Evolutionary conservation across 1,140 invertebrate species (phyloP).

Genomic region (Whitmania pigra): DNA sequence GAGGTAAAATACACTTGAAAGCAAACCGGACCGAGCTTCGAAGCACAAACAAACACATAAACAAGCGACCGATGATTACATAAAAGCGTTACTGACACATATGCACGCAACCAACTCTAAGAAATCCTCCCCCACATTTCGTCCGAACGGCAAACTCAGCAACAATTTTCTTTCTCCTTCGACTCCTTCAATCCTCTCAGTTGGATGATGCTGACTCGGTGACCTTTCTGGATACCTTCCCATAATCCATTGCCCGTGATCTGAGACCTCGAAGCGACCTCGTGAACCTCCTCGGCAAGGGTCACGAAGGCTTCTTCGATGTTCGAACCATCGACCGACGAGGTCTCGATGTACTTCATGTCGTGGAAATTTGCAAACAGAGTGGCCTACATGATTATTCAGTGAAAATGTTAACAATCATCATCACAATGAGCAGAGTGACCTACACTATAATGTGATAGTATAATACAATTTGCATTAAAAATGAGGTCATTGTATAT

Average conservation of each 20-base stretch:
- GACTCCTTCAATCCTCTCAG: background rate
- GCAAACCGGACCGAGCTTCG: no score
- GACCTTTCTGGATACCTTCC: slow-evolving; percentile 3
- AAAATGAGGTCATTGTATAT: no score
- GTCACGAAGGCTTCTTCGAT: background rate
- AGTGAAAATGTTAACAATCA: no score
- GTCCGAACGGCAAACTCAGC: background rate
- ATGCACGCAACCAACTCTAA: no score
- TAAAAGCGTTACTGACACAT: no score
- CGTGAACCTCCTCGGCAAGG: background rate
- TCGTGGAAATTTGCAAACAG: slow-evolving; percentile 11
- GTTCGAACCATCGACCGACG: slow-evolving; percentile 4
- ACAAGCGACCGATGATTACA: no score
- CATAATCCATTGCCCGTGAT: background rate
- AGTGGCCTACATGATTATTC: background rate
- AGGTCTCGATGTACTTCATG: slow-evolving; percentile 1
- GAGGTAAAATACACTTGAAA: no score
- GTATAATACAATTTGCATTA: no score
- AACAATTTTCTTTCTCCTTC: background rate
- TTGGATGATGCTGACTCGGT: background rate
- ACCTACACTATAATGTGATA: no score
- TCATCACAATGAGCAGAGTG: no score
- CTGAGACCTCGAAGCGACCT: background rate
- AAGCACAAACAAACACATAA: no score
- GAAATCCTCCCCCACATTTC: no score